Conservation (phyloP, 2,797 vertebrate genomes). For the Gymnopithys bicolor region DNA sequence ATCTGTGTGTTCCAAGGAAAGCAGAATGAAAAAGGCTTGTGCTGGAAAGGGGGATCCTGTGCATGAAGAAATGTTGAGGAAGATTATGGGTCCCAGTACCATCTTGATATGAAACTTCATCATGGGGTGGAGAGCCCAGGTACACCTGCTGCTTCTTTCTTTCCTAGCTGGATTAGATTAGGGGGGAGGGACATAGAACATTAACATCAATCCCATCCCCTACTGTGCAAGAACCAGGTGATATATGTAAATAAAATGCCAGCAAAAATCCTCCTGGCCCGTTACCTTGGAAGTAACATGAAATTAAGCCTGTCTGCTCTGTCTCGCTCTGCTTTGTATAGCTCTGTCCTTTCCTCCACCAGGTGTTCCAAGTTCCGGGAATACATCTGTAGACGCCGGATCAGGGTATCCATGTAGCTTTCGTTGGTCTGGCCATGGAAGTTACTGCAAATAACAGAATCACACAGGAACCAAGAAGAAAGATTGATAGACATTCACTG, state of each 20-base stretch:
- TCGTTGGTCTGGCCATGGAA: constrained; percentile 91
- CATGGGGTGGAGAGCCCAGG: background rate
- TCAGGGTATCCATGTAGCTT: constrained; percentile 97
- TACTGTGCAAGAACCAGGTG: background rate
- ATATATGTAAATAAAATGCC: background rate
- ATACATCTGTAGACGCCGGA: constrained; percentile 93
- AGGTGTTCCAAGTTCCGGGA: constrained; percentile 93
- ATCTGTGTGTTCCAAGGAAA: background rate
- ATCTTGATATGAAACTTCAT: background rate
- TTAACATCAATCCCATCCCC: background rate
- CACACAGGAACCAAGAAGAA: background rate
- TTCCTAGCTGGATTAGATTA: background rate
- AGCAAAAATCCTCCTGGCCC: background rate
- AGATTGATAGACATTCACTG: background rate
- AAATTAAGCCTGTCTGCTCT: constrained; percentile 93
- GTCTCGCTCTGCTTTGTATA: constrained; percentile 96
- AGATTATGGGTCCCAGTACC: background rate
- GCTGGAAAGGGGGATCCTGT: background rate
- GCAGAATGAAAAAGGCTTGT: background rate
- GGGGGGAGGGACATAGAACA: background rate
- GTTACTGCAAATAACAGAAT: constrained; percentile 75
- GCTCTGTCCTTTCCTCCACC: constrained; percentile 92
- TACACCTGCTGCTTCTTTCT: background rate
- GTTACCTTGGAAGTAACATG: constrained; percentile 93
- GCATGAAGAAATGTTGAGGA: background rate